A percentile compares a stretch with the other conserved stretches of the same genome.
Conservation (phyloP, 2,113 vertebrate species). For the Vombatus ursinus region DNA sequence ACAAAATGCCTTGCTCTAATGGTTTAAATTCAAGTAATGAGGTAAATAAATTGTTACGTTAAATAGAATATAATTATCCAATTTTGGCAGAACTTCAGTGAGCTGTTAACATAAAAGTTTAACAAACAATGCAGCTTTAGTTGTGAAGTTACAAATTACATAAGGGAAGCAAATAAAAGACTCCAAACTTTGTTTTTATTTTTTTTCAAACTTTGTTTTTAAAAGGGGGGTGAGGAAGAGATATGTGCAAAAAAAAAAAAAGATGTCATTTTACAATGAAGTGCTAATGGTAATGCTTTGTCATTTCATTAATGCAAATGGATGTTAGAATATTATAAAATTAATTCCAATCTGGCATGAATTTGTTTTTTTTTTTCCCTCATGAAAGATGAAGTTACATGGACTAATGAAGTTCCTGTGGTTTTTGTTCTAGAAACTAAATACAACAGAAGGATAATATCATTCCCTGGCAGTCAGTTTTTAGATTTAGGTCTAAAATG, state of each 20-base stretch:
- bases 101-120: constrained; percentile 80
- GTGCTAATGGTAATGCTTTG: constrained; percentile 71
- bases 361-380: constrained; percentile 41
- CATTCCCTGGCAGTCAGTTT: neutral
- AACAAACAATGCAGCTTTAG: constrained; percentile 72
- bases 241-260: constrained; percentile 65
- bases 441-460: neutral
- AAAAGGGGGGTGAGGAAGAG: constrained; percentile 58
- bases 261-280: constrained; percentile 61
- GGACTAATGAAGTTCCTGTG: constrained; percentile 26
- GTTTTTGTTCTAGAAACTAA: constrained; percentile 31
- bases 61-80: constrained; percentile 78
- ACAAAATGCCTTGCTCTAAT: constrained; percentile 74
- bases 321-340: constrained; percentile 58
- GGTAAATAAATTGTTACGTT: constrained; percentile 78
- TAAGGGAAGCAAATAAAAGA: constrained; percentile 69
- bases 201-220: constrained; percentile 71
- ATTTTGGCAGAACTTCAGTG: constrained; percentile 83
- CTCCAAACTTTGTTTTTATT: constrained; percentile 70
- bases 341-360: constrained; percentile 59
- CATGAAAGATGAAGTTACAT: neutral
- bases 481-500: no score
- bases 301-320: constrained; percentile 72
- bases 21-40: constrained; percentile 76
- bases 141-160: constrained; percentile 76